Evolutionary conservation across 2,888 invertebrate species (phyloP), one percentile per base, ranked within the genome.

Genomic region (Zaprionus lineosus): DNA sequence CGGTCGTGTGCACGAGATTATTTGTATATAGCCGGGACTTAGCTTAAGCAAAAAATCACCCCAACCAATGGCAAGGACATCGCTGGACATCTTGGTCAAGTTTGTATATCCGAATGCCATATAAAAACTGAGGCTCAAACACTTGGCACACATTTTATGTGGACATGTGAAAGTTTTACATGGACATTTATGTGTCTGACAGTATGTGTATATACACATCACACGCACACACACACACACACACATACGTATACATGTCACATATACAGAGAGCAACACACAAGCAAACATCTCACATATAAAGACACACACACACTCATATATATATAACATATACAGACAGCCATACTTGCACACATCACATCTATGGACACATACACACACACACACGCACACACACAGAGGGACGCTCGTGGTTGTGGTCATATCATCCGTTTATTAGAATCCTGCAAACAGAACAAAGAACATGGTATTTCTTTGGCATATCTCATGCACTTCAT

Each of bases 1-100:
- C 83, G 82, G 84, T 86, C 86, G 86, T 83, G 83, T 83, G 84
- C 81, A 70, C 67, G 62, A 72, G 83, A 84, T 83, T 83, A 86
- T 86, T 82, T 84, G 78, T 77, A 81, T 64, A 86, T 82, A 82
- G 78, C 75, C 64, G 67, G 72, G 79, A 82, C 71, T 81, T 75
- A 82, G 70, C 68, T 64, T 63, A 78, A 84, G 77, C 84, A 83
- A 63, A 48, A 29, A 14, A 28, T 19, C 8, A 18, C 12, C n/a
- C 28, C 15, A n/a, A 21, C 18, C 9, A 14, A 44, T 39, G 24
- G 31, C 16, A 28, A n/a, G 39, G 33, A 21, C 34, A 36, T 41
- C n/a, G n/a, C 64, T 51, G 71, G 43, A 33, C 66, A 46, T 66
- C 55, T 46, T 60, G 59, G 50, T 15, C 71, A 71, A 65, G 47